Evolutionary conservation across 30 jellyfish, hydroid and myxozoan species (phyloP), one percentile per base, ranked within the genome.

Genomic region (Phacellophora camtschatica): DNA sequence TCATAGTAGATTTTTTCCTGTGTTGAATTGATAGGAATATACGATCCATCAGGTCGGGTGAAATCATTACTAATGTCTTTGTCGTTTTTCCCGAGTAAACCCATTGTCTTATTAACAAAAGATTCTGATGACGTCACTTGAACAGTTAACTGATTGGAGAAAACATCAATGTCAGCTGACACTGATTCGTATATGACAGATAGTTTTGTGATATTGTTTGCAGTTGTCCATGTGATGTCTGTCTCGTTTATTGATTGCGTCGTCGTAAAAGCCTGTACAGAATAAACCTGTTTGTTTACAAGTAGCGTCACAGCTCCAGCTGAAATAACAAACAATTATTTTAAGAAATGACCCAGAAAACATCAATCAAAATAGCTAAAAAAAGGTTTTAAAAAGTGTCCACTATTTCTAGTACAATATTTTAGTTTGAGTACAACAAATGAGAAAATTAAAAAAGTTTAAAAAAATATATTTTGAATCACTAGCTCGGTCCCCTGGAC

Each of bases 11-110:
- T 85, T 18, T 43, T 20, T 53, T 76, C 81, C 68, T 85, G 86
- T 2, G 96, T 85, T 27, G 89, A 70, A 32, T 85, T 85, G 76
- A 75, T 85, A 0, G 86, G 32, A 25, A 85, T 24, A 2, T 13
- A 23, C 23, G 90, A 20, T 4, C 96, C 96, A 74, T 74, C 81
- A 8, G 90, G 90, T 42, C 84, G 53, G 31, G 90, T 63, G 24
- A 85, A 67, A 43, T 85, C 96, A 85, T 85, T 90, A 28, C 24
- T 31, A 0, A 25, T 48, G 34, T 85, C 82, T 13, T 67, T 67
- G 56, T 85, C 75, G 65, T 50, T 70, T 8, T 54, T 35, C 16
- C 96, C 96, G 25, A 85, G 58, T 33, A 85, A 45, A 7, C 96
- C 96, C 32, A 48, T 12, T 5, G 96, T 85, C 28, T 75, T 74